Percentiles rank a stretch among this genome's conserved stretches.
Evolutionary conservation across 2,888 invertebrate species (phyloP).

Genomic region (Fissipunctia ypsillon): DNA sequence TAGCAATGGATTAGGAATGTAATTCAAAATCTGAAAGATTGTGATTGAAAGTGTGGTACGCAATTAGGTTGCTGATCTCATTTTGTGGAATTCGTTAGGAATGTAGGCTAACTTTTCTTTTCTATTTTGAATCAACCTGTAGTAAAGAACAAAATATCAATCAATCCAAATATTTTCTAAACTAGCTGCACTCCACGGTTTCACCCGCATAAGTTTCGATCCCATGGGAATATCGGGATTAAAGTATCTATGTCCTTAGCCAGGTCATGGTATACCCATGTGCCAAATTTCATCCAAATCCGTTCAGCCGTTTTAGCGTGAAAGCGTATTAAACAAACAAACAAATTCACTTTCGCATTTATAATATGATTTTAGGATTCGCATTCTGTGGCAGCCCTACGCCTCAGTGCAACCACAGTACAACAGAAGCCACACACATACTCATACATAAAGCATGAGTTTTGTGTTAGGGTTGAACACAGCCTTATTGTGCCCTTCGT

Average conservation of each 20-base stretch:
- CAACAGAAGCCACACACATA: slow-evolving; percentile 18
- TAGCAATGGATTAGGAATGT: neutral
- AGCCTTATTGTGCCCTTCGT: slow-evolving; percentile 22
- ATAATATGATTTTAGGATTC: no score
- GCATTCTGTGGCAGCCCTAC: slow-evolving; percentile 13
- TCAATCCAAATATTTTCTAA: neutral
- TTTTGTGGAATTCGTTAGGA: neutral
- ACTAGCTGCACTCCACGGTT: no score
- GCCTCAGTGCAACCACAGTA: neutral
- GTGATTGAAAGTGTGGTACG: no score
- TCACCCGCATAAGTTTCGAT: no score
- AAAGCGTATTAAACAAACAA: no score
- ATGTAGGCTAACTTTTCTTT: neutral
- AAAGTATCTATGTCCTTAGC: no score
- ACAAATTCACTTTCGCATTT: no score
- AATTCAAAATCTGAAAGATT: no score
- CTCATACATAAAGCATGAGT: slow-evolving; percentile 43
- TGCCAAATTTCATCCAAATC: no score
- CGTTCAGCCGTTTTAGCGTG: no score
- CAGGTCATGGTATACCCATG: no score
- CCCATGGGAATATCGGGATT: no score
- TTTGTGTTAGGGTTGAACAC: slow-evolving; percentile 17
- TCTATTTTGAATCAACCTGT: neutral
- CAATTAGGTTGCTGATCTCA: neutral
- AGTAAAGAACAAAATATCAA: neutral